Conservation (phyloP, 64 coral and sea anemone genomes). For the Montipora cactus region DNA sequence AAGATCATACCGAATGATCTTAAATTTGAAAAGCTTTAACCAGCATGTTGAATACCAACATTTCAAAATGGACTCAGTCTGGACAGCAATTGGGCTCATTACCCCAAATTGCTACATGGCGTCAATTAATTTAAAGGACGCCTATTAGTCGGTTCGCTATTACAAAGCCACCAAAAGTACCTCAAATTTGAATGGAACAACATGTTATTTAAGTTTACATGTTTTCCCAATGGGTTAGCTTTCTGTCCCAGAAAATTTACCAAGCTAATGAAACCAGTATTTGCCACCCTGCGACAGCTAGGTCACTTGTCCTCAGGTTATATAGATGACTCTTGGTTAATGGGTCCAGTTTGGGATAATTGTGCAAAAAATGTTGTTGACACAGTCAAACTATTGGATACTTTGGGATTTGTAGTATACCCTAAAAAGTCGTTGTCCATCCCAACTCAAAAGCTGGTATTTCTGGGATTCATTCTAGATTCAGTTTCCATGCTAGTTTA, state of each 20-base stretch:
- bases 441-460: too few relatives aligned
- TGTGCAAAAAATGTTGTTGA: too few relatives aligned
- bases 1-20: conserved; percentile 21
- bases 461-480: too few relatives aligned
- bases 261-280: conserved; percentile 45
- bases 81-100: conserved; percentile 11
- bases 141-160: neutral
- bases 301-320: neutral
- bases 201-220: too few relatives aligned
- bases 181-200: too few relatives aligned
- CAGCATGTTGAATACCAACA: conserved; percentile 35
- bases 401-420: too few relatives aligned
- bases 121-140: conserved; percentile 10
- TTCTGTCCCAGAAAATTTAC: conserved; percentile 8
- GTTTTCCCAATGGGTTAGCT: neutral
- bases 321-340: neutral
- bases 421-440: too few relatives aligned
- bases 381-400: too few relatives aligned
- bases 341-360: too few relatives aligned
- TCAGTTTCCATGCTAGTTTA: too few relatives aligned
- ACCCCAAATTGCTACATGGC: conserved; percentile 37
- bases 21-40: conserved; percentile 50
- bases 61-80: conserved; percentile 57
- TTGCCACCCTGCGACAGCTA: neutral
- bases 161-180: too few relatives aligned